These are phyloP conservation scores for Corythaeola cristata DNA, from an alignment of 2,113 vertebrate species.

Conservation along the genomic window DNA sequence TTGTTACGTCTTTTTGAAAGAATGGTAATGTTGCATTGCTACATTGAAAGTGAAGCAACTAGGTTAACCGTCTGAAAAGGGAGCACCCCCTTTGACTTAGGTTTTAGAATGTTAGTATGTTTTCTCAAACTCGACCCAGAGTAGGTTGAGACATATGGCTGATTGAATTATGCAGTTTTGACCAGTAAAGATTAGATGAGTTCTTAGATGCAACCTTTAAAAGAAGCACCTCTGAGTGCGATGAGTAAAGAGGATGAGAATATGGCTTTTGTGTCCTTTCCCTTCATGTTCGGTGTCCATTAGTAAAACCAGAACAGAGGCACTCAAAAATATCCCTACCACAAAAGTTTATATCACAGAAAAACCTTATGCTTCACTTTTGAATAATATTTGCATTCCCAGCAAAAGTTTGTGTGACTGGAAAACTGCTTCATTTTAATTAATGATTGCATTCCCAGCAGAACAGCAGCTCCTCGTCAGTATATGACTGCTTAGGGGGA, in stretches of 20 bases:
- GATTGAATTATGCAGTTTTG: background rate
- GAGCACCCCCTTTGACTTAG: background rate
- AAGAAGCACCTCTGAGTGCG: background rate
- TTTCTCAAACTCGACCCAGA: background rate
- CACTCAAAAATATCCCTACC: background rate
- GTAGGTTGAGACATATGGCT: background rate
- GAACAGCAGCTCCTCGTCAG: background rate
- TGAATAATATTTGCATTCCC: background rate
- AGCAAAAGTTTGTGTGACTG: background rate
- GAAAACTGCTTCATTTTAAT: background rate
- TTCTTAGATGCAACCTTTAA: background rate
- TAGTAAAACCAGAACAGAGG: background rate
- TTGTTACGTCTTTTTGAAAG: background rate
- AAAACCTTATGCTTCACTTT: background rate
- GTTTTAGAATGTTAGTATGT: background rate
- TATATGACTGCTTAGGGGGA: background rate
- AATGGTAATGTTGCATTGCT: background rate
- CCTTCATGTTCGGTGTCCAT: background rate
- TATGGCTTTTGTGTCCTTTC: background rate
- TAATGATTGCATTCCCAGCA: background rate
- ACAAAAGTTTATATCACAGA: background rate
- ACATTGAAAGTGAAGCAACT: background rate
- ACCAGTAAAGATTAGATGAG: background rate
- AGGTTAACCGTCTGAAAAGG: background rate
- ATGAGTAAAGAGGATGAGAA: background rate